A percentile compares a stretch with the other conserved stretches of the same genome.
These are phyloP conservation scores for Pachypeltis micranthus DNA, from an alignment of 1,140 invertebrate genomes.

Conservation along the genomic window DNA sequence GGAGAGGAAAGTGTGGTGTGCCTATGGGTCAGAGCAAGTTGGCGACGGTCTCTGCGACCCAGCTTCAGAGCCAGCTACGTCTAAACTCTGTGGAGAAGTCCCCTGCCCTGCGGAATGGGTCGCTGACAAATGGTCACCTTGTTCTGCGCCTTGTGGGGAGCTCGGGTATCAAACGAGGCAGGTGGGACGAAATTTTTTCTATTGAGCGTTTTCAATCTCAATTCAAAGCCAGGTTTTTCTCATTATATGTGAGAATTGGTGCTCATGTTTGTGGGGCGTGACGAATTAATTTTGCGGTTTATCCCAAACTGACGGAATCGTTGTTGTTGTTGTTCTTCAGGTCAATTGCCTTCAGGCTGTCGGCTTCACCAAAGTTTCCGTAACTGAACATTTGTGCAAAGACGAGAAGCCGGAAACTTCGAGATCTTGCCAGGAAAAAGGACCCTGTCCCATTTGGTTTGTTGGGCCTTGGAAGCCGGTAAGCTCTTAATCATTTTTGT, in stretches of 20 bases:
- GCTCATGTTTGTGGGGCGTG: too few relatives aligned
- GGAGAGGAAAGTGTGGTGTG: constrained; percentile 57
- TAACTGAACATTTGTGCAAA: constrained; percentile 62
- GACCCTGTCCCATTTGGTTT: constrained; percentile 71
- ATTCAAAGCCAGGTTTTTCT: not conserved
- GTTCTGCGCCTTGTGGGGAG: constrained; percentile 65
- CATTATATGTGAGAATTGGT: not conserved
- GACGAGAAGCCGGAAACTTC: constrained; percentile 52
- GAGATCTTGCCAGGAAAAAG: constrained; percentile 61
- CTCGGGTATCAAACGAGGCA: constrained; percentile 55
- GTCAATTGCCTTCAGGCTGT: constrained; percentile 69
- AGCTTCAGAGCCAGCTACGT: constrained; percentile 49
- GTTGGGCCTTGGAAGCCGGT: constrained; percentile 75
- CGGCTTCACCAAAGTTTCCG: constrained; percentile 43
- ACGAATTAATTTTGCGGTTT: too few relatives aligned
- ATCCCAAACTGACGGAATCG: not conserved
- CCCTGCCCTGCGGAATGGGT: constrained; percentile 77
- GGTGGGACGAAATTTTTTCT: constrained; percentile 23
- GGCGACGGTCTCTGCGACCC: constrained; percentile 66
- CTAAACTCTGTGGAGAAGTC: constrained; percentile 57
- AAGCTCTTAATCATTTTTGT: constrained; percentile 34
- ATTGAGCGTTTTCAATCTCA: too few relatives aligned
- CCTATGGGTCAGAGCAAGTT: constrained; percentile 49
- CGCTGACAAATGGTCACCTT: constrained; percentile 67
- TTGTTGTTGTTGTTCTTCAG: constrained; percentile 26